Evolutionary conservation across 1,140 invertebrate genomes (phyloP), one percentile per base, ranked within the genome.

Genomic region (Nymphalis io): DNA sequence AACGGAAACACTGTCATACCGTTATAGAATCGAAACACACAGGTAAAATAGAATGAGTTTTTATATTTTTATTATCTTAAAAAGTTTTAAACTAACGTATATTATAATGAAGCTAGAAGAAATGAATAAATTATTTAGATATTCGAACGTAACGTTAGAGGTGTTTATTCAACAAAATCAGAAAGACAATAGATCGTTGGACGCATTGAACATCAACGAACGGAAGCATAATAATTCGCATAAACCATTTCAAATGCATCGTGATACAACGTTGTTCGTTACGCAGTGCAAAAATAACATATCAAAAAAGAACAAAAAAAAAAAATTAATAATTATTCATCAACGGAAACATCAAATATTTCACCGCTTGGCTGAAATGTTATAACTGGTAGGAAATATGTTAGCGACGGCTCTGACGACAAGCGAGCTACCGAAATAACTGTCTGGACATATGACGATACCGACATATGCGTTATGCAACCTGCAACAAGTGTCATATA

Each of bases 401-500:
- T 63, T 20, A 38, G 27, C 20, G 40, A 44, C 23, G 27, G 15
- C 15, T 23, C 33, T 51, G 60, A 33, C 60, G 46, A 51, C 60
- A n/a, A 20, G 51, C 51, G 11, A 27, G 18, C 44, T 51, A 63
- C 60, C 60, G 46, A 63, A 63, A 63, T 63, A 63, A 46, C 60
- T 23, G 60, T 63, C 60, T 63, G 60, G 60, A 63, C 60, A 63
- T 21, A 21, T 38, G 46, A 53, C 46, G 60, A 4, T 18, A 38
- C 21, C 60, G 58, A 42, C 58, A 48, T 18, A 5, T n/a, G 16
- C 11, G 46, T 63, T 63, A 66, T 66, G 53, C 63, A 58, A 66
- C 53, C 63, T 58, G 63, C 53, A 72, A 71, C 68, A 44, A 42
- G 59, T 57, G 53, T 46, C 39, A 16, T 18, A 23, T 46, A 44